These are phyloP conservation scores for Melanocharis versteri DNA, from an alignment of 2,113 vertebrate genomes.

Conservation along the genomic window DNA sequence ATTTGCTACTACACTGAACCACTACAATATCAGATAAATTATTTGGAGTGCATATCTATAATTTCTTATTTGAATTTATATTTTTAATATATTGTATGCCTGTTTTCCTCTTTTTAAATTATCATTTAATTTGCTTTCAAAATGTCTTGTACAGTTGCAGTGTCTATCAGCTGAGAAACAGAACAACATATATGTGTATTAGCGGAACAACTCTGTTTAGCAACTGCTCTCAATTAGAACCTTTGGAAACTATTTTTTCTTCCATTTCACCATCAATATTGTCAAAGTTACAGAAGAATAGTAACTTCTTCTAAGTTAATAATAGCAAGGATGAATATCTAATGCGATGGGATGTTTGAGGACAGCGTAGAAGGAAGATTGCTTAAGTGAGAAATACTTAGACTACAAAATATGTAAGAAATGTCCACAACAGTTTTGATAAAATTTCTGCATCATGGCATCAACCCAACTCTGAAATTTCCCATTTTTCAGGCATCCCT, in stretches of 20 bases:
- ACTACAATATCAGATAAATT: background rate
- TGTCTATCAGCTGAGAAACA: background rate
- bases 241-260: background rate
- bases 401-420: background rate
- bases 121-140: background rate
- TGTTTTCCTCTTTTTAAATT: background rate
- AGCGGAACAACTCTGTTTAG: background rate
- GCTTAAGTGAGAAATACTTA: background rate
- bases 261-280: background rate
- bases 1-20: background rate
- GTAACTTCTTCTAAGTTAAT: background rate
- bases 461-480: background rate
- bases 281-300: background rate
- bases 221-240: background rate
- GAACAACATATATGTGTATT: background rate
- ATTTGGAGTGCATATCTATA: background rate
- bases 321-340: background rate
- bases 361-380: background rate
- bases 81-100: background rate
- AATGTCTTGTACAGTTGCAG: background rate
- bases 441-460: background rate
- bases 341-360: background rate
- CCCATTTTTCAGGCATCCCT: background rate
- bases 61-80: background rate
- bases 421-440: background rate